phyloP scores from a whole-genome alignment of 2,888 invertebrate genomes.

The Thysanoteuthis rhombus region DNA sequence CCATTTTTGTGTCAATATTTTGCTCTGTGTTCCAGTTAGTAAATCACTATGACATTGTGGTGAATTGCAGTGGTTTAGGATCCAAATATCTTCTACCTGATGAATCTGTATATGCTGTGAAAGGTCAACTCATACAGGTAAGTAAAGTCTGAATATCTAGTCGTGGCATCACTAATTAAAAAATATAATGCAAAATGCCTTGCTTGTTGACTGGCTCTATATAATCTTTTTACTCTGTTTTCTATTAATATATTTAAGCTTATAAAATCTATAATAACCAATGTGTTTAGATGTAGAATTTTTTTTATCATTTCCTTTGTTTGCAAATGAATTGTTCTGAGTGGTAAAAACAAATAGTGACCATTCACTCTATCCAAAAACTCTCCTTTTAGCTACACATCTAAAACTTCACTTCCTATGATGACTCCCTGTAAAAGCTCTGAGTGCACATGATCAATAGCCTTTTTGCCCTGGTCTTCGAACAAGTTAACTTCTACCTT shows the following conservation, averaged over 20 bases:
- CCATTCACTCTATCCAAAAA: too few species aligned
- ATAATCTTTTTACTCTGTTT: not conserved
- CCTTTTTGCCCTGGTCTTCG: too few species aligned
- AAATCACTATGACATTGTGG: conserved; percentile 66
- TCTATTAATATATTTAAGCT: not conserved
- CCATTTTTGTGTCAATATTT: not conserved
- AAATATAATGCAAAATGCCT: not conserved
- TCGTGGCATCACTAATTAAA: not conserved
- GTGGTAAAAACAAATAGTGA: too few species aligned
- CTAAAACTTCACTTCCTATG: too few species aligned
- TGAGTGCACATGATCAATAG: too few species aligned
- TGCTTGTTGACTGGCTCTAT: too few species aligned
- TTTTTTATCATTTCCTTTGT: too few species aligned
- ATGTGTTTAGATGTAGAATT: not conserved
- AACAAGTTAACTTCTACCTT: too few species aligned
- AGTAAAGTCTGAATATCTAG: not conserved
- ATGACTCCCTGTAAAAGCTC: too few species aligned
- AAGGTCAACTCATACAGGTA: conserved; percentile 65
- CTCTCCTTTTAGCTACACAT: too few species aligned
- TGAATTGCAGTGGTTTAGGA: conserved; percentile 69
- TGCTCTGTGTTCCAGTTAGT: conserved; percentile 55
- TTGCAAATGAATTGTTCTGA: too few species aligned
- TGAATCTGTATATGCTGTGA: conserved; percentile 60
- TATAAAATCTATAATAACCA: not conserved
- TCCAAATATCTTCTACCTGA: conserved; percentile 67